Base-by-base conservation (phyloP, 2,888 invertebrate genomes). In the Drosophila kambysellisi region DNA sequence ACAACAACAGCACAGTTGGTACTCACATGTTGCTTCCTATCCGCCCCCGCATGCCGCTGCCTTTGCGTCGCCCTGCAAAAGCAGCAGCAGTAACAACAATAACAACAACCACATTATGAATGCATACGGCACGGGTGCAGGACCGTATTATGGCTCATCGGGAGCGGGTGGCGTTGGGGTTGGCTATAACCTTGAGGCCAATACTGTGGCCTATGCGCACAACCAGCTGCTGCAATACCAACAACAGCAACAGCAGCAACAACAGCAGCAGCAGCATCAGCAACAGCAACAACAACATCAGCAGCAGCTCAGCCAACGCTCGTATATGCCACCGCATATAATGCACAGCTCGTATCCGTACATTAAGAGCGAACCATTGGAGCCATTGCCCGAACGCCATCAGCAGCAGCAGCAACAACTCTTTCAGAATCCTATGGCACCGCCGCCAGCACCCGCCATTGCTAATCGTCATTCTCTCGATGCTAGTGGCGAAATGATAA, bases 1-100 rank as follows among this genome's bases (percentile, higher is more conserved):
- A 59, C 71, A 76, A 57, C 75, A 76, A 46, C 82, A 83, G 70
- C 81, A 79, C 46, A 81, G 66, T 83, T 86, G 86, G 90, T 86
- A 90, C 83, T 90, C 89, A 91, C 89, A 89, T 89, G 91, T 89
- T 89, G 91, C 91, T 89, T 89, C 88, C 76, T 85, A 83, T 73
- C 83, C 79, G 61, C 70, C 76, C 81, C 51, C 82, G 72, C 73
- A 79, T 50, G 69, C 74, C 65, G 71, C 81, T 56, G 71, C 70
- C 56, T 70, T 73, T 81, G 64, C 79, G 58, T 33, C 75, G 59
- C 71, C 78, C 51, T 84, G 88, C 70, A 88, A 83, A 60, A 79
- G 64, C 62, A 74, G 69, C 74, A 83, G 63, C 76, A 63, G 48
- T 52, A 69, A 61, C 35, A 70, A 66, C 39, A 75, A 68, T 57